Evolutionary conservation across 2,797 vertebrate genomes (phyloP), one percentile per base, ranked within the genome.

Genomic region (Tolypeutes matacus): DNA sequence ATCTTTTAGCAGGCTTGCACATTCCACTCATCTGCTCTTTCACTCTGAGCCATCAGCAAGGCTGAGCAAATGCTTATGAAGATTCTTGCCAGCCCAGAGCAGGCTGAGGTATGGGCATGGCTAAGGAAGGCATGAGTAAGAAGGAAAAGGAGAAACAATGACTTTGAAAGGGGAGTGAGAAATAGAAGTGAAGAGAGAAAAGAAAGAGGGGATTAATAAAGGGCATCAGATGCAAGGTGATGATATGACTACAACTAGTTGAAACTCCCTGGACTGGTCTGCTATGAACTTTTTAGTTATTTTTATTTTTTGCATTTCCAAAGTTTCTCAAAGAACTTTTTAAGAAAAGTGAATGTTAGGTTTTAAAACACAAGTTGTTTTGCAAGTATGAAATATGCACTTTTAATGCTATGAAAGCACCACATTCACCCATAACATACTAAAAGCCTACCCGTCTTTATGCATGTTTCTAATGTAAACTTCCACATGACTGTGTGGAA

Each of bases 321-420:
- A 94, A 70, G 10, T 56, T 58, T 89, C 53, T 53, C 83, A 93
- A 96, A 80, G 18, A 34, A 25, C 5, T 70, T 90, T 85, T 77
- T 25, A 76, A 53, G 7, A 85, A 87, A 92, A 83, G 21, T 34
- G 15, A 78, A 65, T 56, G 31, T n/a, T 88, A 21, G 34, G 14
- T 73, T 80, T 89, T 72, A 85, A 88, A 73, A 90, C 31, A 91
- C 27, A 84, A 78, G 29, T 8, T 36, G 2, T 58, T 89, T 87
- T 69, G 31, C 89, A 95, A 90, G 20, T 21, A 91, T 78, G 27
- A 87, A 93, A 92, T 34, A 80, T 82, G 69, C 29, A 65, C 85
- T 75, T 56, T 31, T 78, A 42, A 42, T 85, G 14, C 46, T 93
- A 89, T 20, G 81, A 86, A 77, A 70, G 9, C 9, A 93, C 3